These are phyloP conservation scores for Myzus persicae DNA, from an alignment of 1,140 invertebrate species.

Conservation along the genomic window DNA sequence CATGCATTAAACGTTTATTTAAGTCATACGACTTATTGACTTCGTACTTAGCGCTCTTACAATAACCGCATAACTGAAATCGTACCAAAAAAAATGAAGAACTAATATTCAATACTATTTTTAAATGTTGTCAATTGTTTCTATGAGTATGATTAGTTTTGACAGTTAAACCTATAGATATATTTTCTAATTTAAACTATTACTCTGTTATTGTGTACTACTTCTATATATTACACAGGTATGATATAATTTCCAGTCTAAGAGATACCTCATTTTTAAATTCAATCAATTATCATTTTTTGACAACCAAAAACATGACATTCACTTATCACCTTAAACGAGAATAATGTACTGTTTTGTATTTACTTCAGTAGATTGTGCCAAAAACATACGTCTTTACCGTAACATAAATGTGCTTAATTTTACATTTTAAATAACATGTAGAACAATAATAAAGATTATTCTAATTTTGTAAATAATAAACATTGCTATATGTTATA, in stretches of 20 bases:
- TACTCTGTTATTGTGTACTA: too few species aligned
- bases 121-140: neutral
- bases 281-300: neutral
- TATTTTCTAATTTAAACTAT: too few species aligned
- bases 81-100: neutral
- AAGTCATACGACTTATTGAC: too few species aligned
- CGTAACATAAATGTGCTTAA: neutral
- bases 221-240: too few species aligned
- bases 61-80: neutral
- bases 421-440: neutral
- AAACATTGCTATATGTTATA: neutral
- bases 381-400: neutral
- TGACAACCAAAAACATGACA: neutral
- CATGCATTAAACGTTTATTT: too few species aligned
- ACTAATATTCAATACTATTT: neutral
- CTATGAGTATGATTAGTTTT: neutral
- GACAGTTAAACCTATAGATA: too few species aligned
- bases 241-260: neutral
- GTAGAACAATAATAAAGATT: neutral
- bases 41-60: neutral
- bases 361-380: neutral
- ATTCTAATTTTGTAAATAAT: neutral
- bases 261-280: neutral
- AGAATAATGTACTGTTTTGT: neutral
- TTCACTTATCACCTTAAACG: neutral